Evolutionary conservation across 2,113 vertebrate species (phyloP), one percentile per base, ranked within the genome.

Genomic region (Oryzias curvinotus): DNA sequence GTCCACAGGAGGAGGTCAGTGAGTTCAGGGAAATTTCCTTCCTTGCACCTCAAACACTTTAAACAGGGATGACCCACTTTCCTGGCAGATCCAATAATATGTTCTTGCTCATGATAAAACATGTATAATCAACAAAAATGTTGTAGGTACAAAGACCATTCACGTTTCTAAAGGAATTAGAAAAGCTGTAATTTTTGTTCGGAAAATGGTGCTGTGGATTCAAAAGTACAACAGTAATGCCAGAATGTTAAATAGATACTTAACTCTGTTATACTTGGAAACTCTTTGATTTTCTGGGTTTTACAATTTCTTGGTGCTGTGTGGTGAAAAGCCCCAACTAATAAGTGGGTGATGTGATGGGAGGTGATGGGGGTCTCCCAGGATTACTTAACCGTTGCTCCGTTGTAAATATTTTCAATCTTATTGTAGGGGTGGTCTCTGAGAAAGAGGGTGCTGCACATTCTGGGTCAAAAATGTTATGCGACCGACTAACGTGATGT

Each of bases 381-480:
- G 43, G 45, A 62, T 80, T 64, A 78, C 61, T 65, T 68, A 53
- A 72, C 74, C 54, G 44, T 46, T 49, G 41, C 52, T 76, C 52
- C 78, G 71, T 77, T 68, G 73, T 78, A 85, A 82, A 84, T 84
- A 85, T 85, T 82, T 86, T 80, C 71, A 67, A 73, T 77, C 69
- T 71, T 74, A 74, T 52, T 46, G 71, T 79, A 73, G 71, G 68
- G 42, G 61, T 52, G 77, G 57, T 60, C 65, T 78, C 77, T 55
- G 23, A 42, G 26, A 14, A 65, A 66, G 47, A 79, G 76, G 75
- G 77, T 62, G 42, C 77, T 70, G 74, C 60, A 53, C 83, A 85
- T 90, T 87, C 82, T 68, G 63, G 79, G 77, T 87, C 79, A 87
- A 75, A 0, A 15, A 44, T 16, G 19, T 73, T 81, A 76, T 12